Evolutionary conservation across 2,888 invertebrate genomes (phyloP).

Genomic region (Choristoneura rosaceana): DNA sequence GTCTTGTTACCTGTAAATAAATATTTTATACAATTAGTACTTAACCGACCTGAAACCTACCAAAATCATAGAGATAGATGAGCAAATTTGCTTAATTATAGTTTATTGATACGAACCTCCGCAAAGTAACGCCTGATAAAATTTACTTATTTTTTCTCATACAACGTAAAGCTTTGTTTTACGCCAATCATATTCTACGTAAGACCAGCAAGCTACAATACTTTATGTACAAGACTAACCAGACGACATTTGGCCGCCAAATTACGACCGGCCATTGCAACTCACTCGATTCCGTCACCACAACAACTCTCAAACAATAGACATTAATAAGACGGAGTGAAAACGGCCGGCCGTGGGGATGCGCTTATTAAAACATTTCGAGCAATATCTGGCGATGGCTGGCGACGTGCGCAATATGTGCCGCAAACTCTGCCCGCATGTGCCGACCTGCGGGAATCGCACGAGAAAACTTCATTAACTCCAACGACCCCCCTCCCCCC

Average conservation of each 20-base stretch:
- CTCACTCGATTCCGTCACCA: constrained; percentile 59
- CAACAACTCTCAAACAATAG: constrained; percentile 82
- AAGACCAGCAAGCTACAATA: no score
- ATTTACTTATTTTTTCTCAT: no score
- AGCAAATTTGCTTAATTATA: no score
- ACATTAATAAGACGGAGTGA: constrained; percentile 80
- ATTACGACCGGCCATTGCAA: constrained; percentile 42
- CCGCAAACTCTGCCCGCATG: constrained; percentile 80
- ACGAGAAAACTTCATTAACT: constrained; percentile 86
- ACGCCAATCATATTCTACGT: no score
- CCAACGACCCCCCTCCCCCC: constrained; percentile 67
- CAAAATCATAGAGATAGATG: no score
- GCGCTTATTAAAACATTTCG: constrained; percentile 85
- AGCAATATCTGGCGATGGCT: constrained; percentile 78
- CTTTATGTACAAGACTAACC: neutral
- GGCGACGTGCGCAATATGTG: constrained; percentile 82
- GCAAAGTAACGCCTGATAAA: no score
- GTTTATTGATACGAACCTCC: no score
- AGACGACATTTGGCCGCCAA: constrained; percentile 8
- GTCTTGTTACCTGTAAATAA: no score
- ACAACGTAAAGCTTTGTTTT: no score
- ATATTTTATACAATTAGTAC: no score
- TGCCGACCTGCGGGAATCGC: constrained; percentile 86
- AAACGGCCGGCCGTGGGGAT: constrained; percentile 68
- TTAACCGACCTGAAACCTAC: no score